Base-by-base conservation (phyloP, 1,140 invertebrate genomes). In the Danaus melanippus region DNA sequence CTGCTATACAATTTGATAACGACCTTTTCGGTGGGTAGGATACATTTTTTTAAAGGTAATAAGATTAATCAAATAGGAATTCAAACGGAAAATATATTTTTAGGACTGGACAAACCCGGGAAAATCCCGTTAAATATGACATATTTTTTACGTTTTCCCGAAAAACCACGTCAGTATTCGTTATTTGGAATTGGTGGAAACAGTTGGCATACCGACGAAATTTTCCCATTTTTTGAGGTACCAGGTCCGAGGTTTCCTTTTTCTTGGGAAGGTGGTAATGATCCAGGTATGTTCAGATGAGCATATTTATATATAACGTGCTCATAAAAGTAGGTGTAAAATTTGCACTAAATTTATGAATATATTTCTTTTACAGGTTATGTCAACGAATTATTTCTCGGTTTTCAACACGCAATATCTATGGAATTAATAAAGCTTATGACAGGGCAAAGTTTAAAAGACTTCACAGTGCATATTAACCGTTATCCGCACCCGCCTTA, bases 401-500 rank as follows among this genome's bases (percentile, higher is more conserved):
- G 89, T 5, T 50, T 94, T 8, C 93, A 94, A 72, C 88, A 91
- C 69, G 85, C 88, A 1, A 75, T 94, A 46, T 90, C 90, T 12
- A 83, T 86, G 47, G 82, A 89, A 42, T 74, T 94, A 5, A 63
- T 90, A 59, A 78, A 82, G 67, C 88, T 88, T 50, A 80, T 74
- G 17, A 88, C 87, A 12, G 87, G 69, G 0, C 51, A 67, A 44
- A 64, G 75, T 42, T 54, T 86, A 11, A 71, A 74, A 17, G 51
- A 46, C 2, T 83, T 78, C 12, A 50, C 56, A 8, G 59, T 87
- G 9, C 60, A 74, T 50, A 81, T 95, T 60, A 88, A 90, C 66
- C 87, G 94, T 60, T 95, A 92, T 74, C 94, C 95, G 0, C 95
- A 94, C 86, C 93, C 94, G 1, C 82, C 88, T 8, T 96, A 91